These are phyloP conservation scores for Perca flavescens DNA, from an alignment of 2,113 vertebrate species.

Conservation along the genomic window DNA sequence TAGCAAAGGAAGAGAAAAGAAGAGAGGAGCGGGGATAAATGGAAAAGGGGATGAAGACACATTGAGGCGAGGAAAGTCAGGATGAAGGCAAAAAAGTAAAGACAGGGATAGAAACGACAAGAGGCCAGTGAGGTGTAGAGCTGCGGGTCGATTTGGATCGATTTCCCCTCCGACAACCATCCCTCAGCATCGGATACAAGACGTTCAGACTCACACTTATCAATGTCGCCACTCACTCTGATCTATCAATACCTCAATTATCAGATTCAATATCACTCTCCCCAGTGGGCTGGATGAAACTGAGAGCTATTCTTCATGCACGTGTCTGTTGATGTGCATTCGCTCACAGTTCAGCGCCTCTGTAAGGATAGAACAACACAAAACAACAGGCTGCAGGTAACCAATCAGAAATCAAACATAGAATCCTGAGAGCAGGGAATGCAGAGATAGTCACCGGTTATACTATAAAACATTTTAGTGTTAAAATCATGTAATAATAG, in stretches of 20 bases:
- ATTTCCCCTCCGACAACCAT: constrained; percentile 62
- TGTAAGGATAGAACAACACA: constrained; percentile 26
- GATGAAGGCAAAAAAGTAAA: constrained; percentile 6
- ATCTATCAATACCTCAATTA: constrained; percentile 76
- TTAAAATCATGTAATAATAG: too few species aligned
- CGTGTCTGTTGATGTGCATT: constrained; percentile 38
- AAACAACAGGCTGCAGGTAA: neutral
- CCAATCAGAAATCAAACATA: neutral
- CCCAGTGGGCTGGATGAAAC: constrained; percentile 36
- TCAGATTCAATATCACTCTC: constrained; percentile 66
- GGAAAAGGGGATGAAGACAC: constrained; percentile 5
- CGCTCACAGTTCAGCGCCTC: constrained; percentile 15
- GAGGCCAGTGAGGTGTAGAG: constrained; percentile 45
- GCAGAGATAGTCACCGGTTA: neutral
- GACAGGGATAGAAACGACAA: neutral
- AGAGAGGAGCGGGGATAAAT: neutral
- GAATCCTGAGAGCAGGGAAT: neutral
- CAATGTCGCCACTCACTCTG: constrained; percentile 62
- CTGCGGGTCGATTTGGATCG: constrained; percentile 56
- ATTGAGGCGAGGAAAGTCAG: neutral
- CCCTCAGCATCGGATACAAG: constrained; percentile 54
- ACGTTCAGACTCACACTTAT: constrained; percentile 73
- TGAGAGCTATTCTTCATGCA: constrained; percentile 36
- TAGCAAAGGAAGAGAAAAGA: neutral
- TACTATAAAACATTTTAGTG: neutral